These are phyloP conservation scores for Stylophora pistillata DNA, from an alignment of 64 coral and sea anemone genomes.

Conservation along the genomic window DNA sequence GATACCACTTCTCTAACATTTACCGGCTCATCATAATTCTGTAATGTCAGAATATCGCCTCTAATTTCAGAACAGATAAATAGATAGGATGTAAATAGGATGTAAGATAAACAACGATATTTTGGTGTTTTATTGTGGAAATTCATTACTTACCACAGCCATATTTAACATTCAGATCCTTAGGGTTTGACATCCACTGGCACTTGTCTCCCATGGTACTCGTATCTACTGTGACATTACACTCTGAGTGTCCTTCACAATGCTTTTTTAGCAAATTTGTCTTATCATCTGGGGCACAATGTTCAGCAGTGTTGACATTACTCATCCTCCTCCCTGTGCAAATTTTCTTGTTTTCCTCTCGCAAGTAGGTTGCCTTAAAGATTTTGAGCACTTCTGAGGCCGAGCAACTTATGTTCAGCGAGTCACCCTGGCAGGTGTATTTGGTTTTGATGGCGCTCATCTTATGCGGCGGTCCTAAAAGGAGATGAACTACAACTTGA, in stretches of 20 bases:
- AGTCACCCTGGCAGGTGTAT: not conserved
- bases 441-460: not conserved
- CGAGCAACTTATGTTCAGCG: not conserved
- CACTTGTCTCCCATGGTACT: conserved; percentile 1
- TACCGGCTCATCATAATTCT: too few species aligned
- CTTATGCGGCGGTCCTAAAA: not conserved
- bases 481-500: too few species aligned
- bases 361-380: not conserved
- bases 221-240: conserved; percentile 15
- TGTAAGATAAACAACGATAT: not conserved
- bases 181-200: too few species aligned
- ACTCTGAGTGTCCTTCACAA: not conserved
- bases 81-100: not conserved
- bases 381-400: not conserved
- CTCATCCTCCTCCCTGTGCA: not conserved
- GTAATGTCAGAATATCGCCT: too few species aligned
- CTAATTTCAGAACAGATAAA: too few species aligned
- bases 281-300: not conserved
- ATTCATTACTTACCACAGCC: not conserved
- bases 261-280: not conserved
- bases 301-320: not conserved
- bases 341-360: not conserved
- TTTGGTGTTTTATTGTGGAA: too few species aligned
- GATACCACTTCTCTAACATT: too few species aligned
- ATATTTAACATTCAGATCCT: conserved; percentile 7